phyloP scores from a whole-genome alignment of 2,113 vertebrate species.

The Pseudopipra pipra region DNA sequence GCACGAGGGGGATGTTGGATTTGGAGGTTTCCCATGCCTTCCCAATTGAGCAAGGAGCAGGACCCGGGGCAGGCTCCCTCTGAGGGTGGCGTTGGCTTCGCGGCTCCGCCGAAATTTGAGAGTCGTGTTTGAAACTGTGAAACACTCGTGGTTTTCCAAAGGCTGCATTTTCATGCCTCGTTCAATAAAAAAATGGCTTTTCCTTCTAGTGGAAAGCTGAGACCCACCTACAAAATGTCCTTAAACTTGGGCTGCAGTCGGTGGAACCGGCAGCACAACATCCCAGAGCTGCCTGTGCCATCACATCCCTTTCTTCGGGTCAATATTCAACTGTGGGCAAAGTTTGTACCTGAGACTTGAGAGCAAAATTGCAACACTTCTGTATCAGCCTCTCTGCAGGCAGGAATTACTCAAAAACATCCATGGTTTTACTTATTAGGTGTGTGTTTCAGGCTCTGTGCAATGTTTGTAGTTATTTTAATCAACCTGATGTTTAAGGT shows the following conservation, averaged over 20 bases:
- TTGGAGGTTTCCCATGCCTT: background rate
- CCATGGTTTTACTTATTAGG: background rate
- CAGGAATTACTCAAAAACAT: background rate
- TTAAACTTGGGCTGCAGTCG: background rate
- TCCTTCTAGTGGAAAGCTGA: slow-evolving; percentile 11
- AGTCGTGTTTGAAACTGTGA: background rate
- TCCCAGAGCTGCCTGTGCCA: background rate
- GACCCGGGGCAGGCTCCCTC: background rate
- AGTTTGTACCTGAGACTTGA: background rate
- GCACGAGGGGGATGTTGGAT: background rate
- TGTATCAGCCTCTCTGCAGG: background rate
- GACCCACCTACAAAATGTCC: background rate
- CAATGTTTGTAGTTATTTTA: background rate
- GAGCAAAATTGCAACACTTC: background rate
- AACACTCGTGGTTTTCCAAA: background rate
- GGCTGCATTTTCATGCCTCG: background rate
- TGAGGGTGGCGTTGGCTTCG: accelerated
- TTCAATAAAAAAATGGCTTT: background rate
- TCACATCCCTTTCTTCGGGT: background rate
- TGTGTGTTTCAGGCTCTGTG: accelerated
- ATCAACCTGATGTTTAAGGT: background rate
- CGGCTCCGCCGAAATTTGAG: background rate
- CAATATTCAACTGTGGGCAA: background rate
- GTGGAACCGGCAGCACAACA: background rate
- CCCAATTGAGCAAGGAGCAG: background rate